These are phyloP conservation scores for Natator depressus DNA, from an alignment of 2,113 vertebrate genomes.

Conservation along the genomic window DNA sequence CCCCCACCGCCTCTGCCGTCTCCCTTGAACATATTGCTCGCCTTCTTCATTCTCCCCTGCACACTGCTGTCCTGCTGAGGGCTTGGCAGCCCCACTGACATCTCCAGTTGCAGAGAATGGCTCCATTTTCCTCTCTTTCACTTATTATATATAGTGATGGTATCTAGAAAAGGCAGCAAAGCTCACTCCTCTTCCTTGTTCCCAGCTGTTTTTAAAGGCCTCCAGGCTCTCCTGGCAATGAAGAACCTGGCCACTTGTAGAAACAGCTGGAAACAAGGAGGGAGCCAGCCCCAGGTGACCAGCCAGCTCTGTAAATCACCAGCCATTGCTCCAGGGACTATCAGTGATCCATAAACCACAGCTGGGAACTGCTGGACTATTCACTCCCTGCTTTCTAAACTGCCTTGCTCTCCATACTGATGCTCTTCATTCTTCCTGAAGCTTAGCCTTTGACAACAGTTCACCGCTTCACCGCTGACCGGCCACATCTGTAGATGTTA, in stretches of 20 bases:
- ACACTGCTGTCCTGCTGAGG: not conserved
- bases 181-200: not conserved
- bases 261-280: not conserved
- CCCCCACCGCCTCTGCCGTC: not conserved
- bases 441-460: not conserved
- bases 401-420: not conserved
- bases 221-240: not conserved
- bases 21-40: not conserved
- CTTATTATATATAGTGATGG: not conserved
- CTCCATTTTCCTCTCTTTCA: not conserved
- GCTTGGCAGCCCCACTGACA: not conserved
- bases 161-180: not conserved
- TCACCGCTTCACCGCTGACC: not conserved
- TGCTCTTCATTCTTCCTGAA: not conserved
- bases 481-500: not conserved
- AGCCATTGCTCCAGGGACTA: not conserved
- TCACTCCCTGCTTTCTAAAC: not conserved
- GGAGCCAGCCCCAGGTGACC: not conserved
- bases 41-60: not conserved
- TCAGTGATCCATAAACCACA: not conserved
- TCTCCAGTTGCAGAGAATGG: not conserved
- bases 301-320: not conserved
- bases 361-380: not conserved
- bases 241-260: not conserved
- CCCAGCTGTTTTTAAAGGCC: not conserved